phyloP scores from a whole-genome alignment of 2,797 vertebrate genomes.

The Ambastaia sidthimunki region DNA sequence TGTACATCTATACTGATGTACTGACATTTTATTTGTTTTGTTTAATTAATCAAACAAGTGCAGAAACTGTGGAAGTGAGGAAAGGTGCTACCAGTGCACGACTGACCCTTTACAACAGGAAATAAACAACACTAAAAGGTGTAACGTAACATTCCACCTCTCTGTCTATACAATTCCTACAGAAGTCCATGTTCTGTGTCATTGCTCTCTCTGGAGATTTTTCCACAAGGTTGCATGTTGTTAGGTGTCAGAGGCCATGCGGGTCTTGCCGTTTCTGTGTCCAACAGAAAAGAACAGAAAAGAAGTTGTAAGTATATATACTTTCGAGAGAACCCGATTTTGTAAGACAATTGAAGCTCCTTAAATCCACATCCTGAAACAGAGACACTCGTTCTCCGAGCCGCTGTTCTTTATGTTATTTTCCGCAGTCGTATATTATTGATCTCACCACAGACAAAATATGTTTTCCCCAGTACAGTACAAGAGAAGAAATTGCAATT shows the following conservation, averaged over 20 bases:
- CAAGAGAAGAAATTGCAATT: constrained; percentile 61
- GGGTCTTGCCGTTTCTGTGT: neutral
- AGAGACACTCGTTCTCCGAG: constrained; percentile 26
- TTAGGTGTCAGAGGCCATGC: constrained; percentile 6
- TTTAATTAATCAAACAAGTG: too few relatives aligned
- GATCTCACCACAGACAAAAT: constrained; percentile 63
- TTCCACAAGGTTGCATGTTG: constrained; percentile 8
- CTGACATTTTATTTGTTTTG: too few relatives aligned
- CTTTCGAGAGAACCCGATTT: neutral
- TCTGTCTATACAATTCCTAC: neutral
- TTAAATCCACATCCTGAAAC: constrained; percentile 25
- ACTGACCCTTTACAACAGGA: neutral
- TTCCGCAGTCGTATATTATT: constrained; percentile 55
- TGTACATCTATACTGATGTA: too few relatives aligned
- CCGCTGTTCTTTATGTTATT: constrained; percentile 41
- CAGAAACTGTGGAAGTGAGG: neutral
- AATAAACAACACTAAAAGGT: constrained; percentile 1
- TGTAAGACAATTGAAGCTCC: neutral
- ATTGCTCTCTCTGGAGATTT: neutral
- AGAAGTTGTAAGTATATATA: neutral
- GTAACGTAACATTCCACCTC: constrained; percentile 19
- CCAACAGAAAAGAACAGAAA: neutral
- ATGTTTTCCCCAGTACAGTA: constrained; percentile 53
- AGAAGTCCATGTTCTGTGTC: neutral
- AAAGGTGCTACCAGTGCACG: neutral